A percentile compares a stretch with the other conserved stretches of the same genome.
These are phyloP conservation scores for Hemicordylus capensis DNA, from an alignment of 2,113 vertebrate species.

Conservation along the genomic window DNA sequence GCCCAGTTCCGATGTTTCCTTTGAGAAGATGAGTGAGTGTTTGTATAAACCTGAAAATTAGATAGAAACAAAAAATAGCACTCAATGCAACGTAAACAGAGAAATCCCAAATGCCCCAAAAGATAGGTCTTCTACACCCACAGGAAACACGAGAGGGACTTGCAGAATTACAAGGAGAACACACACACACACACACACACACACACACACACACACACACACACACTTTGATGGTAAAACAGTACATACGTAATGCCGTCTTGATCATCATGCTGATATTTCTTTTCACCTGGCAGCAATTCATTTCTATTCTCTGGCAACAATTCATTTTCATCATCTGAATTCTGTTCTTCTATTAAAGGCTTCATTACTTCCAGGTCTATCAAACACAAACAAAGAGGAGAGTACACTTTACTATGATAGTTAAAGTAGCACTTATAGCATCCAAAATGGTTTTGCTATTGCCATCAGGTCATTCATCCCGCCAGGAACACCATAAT, in stretches of 20 bases:
- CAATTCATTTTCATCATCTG: constrained; percentile 73
- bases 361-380: constrained; percentile 84
- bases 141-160: background rate
- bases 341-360: constrained; percentile 77
- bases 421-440: background rate
- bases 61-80: background rate
- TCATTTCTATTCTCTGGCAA: constrained; percentile 66
- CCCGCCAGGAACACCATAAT: background rate
- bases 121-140: background rate
- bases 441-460: background rate
- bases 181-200: no score
- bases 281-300: constrained; percentile 69
- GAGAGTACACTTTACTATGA: background rate
- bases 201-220: no score
- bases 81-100: background rate
- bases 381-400: constrained; percentile 49
- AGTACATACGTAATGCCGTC: constrained; percentile 77
- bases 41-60: constrained; percentile 80
- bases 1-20: constrained; percentile 89
- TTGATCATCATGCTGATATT: constrained; percentile 67
- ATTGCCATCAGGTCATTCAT: background rate
- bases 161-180: background rate
- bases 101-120: background rate
- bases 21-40: constrained; percentile 88
- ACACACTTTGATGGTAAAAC: background rate